These are phyloP conservation scores for Agrotis segetum DNA, from an alignment of 2,888 invertebrate species.

Conservation along the genomic window DNA sequence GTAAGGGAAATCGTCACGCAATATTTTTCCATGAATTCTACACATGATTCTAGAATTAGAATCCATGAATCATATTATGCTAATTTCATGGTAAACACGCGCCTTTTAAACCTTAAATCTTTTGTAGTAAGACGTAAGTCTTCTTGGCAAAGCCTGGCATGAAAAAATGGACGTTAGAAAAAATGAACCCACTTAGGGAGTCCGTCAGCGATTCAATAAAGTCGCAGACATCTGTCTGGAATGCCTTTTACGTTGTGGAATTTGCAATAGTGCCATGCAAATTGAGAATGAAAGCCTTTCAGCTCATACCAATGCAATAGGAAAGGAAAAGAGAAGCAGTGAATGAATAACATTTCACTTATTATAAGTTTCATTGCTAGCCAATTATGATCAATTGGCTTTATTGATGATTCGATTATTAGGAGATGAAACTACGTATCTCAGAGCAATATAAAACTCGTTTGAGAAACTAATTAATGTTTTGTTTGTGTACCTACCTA, in stretches of 20 bases:
- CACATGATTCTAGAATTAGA: no score
- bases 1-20: no score
- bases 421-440: conserved; percentile 2
- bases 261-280: conserved; percentile 27
- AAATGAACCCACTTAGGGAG: not conserved
- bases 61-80: no score
- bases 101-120: no score
- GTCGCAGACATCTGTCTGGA: conserved; percentile 25
- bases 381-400: conserved; percentile 12
- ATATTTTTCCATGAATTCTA: no score
- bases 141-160: not conserved
- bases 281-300: conserved; percentile 8
- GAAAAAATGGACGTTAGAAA: not conserved
- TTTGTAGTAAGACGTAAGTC: not conserved
- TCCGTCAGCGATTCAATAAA: conserved; percentile 42
- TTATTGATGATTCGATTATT: conserved; percentile 9
- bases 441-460: conserved; percentile 6
- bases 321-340: not conserved
- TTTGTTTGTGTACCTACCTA: not conserved
- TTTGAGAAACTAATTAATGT: not conserved
- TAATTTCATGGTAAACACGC: no score
- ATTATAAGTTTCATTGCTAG: not conserved
- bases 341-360: not conserved
- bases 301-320: not conserved
- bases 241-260: conserved; percentile 30